Evolutionary conservation across 2,113 vertebrate genomes (phyloP).

Genomic region (Paracanthobrama guichenoti): DNA sequence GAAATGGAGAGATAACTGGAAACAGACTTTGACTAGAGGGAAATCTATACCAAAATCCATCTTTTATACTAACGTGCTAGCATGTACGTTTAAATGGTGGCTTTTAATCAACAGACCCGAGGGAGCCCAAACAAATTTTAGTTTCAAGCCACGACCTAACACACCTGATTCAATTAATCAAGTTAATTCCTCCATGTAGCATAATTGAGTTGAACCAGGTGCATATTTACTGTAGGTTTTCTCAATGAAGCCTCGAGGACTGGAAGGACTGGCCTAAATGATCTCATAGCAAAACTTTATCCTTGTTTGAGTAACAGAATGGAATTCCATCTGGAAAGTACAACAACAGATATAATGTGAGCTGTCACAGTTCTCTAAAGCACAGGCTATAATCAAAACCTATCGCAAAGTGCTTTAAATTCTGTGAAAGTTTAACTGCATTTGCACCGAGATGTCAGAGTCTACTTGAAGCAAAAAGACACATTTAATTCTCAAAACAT

Average conservation of each 20-base stretch:
- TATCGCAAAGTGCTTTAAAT: slow-evolving; percentile 30
- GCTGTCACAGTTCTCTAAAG: slow-evolving; percentile 22
- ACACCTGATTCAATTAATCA: slow-evolving; percentile 10
- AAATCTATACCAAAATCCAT: not conserved
- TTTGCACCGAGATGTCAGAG: slow-evolving; percentile 13
- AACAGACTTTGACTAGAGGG: not conserved
- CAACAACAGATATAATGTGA: slow-evolving; percentile 40
- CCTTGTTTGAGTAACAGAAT: slow-evolving; percentile 50
- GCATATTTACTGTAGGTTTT: slow-evolving; percentile 3
- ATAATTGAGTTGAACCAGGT: slow-evolving; percentile 7
- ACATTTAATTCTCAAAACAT: slow-evolving; percentile 24
- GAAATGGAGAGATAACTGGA: not conserved
- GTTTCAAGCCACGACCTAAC: not conserved
- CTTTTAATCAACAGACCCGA: slow-evolving; percentile 10
- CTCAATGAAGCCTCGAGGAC: slow-evolving; percentile 19
- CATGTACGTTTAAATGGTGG: not conserved
- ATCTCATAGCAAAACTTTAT: slow-evolving; percentile 56
- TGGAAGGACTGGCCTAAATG: slow-evolving; percentile 7
- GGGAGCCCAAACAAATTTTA: not conserved
- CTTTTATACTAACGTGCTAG: not conserved
- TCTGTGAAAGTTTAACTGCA: slow-evolving; percentile 31
- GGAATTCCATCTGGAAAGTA: slow-evolving; percentile 51
- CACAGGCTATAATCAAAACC: slow-evolving; percentile 31
- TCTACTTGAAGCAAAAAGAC: slow-evolving; percentile 17
- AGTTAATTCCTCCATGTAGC: slow-evolving; percentile 17